Base-by-base conservation (phyloP, 2,113 vertebrate species). In the Grallaria varia region DNA sequence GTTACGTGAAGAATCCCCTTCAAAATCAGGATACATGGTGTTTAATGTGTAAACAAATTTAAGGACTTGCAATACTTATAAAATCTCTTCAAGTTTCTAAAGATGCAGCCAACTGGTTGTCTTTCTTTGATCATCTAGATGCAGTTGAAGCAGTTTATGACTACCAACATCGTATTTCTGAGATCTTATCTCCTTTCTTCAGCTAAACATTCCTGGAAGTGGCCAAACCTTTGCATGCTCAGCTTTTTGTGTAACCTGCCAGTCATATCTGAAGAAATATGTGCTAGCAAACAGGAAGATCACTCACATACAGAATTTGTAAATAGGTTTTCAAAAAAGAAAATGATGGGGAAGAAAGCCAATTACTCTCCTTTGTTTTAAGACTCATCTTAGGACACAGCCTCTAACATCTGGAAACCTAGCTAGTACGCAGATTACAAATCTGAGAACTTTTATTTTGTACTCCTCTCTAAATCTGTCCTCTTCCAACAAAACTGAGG, bases 191-290 rank as follows among this genome's bases (percentile, higher is more conserved):
- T 12, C 5, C 6, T 76, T 81, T 68, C 33, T 90, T 68, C 39
- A 55, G 25, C 4, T 45, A 39, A 69, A 27, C 2, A 8, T 21
- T 55, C 4, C 15, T 37, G 10, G 14, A 73, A 79, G 44, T 0
- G 0, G 9, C 5, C 6, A 58, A 68, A 82, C 1, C 1, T 49
- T 58, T 73, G 2, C 6, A 53, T 22, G 4, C 3, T 59, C 8
- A 44, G 6, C 2, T 33, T 85, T 84, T 87, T 64, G 8, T 52
- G 18, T 27, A n/a, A 52, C 35, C 5, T 59, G 33, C 21, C 25
- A 63, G 11, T 81, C 14, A 19, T 40, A 71, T 14, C 15, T 45
- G 13, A 86, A 90, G 19, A 68, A 49, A 10, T 23, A 39, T 1
- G 2, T 40, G 4, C 10, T 84, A 77, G n/a, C 6, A 69, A 80